These are phyloP conservation scores for Apotomis capreana DNA, from an alignment of 2,888 invertebrate species.

Conservation along the genomic window DNA sequence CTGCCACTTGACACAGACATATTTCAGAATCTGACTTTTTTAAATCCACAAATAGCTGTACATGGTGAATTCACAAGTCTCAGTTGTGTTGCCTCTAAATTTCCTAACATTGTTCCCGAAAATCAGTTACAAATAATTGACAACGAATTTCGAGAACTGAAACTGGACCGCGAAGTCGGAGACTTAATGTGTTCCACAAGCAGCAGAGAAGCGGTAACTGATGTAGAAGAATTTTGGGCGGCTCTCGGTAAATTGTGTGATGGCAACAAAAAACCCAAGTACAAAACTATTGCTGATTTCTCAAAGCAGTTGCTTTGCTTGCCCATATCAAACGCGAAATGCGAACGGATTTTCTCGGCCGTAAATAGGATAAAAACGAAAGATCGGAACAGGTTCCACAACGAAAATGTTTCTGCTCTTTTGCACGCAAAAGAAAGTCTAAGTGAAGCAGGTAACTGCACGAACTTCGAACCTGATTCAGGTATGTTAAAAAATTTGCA, in stretches of 20 bases:
- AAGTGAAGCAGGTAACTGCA: slow-evolving; percentile 6
- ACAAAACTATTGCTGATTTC: slow-evolving; percentile 16
- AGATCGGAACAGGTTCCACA: background rate
- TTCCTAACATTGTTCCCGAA: slow-evolving; percentile 14
- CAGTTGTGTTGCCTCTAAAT: slow-evolving; percentile 16
- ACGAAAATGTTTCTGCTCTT: slow-evolving; percentile 5
- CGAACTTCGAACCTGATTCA: background rate
- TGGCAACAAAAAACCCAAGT: slow-evolving; percentile 20
- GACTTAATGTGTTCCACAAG: slow-evolving; percentile 3
- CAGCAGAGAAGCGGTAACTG: slow-evolving; percentile 1
- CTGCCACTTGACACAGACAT: slow-evolving; percentile 1
- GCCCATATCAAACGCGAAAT: slow-evolving; percentile 24
- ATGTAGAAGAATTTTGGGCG: slow-evolving; percentile 19
- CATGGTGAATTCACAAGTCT: slow-evolving; percentile 16
- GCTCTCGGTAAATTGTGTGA: slow-evolving; percentile 6
- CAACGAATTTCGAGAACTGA: slow-evolving; percentile 15
- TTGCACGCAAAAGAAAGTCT: slow-evolving; percentile 6
- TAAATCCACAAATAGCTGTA: slow-evolving; percentile 14
- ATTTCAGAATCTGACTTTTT: too few relatives aligned
- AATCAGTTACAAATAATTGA: slow-evolving; percentile 19
- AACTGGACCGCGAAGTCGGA: background rate
- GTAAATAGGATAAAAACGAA: background rate
- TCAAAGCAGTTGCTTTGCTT: slow-evolving; percentile 21
- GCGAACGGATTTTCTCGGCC: slow-evolving; percentile 5
- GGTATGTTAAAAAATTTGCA: too few relatives aligned